Percentiles rank a stretch among this genome's conserved stretches.
Conservation (phyloP, 2,113 vertebrate species). For the Nerophis ophidion region DNA sequence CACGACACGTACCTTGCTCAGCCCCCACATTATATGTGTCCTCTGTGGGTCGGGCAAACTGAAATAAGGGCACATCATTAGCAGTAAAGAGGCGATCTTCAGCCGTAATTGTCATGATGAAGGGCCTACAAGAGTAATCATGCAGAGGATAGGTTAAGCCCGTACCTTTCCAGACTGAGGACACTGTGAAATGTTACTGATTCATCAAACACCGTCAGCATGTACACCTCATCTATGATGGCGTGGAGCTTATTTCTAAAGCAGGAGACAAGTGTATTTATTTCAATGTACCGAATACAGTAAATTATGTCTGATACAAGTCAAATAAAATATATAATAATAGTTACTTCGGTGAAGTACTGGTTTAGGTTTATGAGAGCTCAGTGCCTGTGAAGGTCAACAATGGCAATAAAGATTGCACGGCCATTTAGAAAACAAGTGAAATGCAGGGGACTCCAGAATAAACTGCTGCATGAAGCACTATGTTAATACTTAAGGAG, state of each 20-base stretch:
- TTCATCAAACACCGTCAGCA: slow-evolving; percentile 90
- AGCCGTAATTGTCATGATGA: slow-evolving; percentile 24
- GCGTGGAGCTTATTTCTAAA: slow-evolving; percentile 83
- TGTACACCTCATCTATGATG: slow-evolving; percentile 93
- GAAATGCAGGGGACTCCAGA: slow-evolving; percentile 33
- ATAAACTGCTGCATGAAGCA: slow-evolving; percentile 42
- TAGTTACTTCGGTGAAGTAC: not conserved
- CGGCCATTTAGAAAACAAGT: slow-evolving; percentile 43
- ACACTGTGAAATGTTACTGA: slow-evolving; percentile 80
- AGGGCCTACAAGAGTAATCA: slow-evolving; percentile 21
- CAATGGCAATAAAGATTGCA: slow-evolving; percentile 21
- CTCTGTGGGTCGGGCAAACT: slow-evolving; percentile 93
- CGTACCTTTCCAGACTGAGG: slow-evolving; percentile 84
- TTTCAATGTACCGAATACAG: not conserved
- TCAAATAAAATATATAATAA: slow-evolving; percentile 21
- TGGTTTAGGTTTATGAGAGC: slow-evolving; percentile 46
- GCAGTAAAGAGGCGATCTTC: slow-evolving; percentile 31
- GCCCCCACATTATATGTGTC: slow-evolving; percentile 92
- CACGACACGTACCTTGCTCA: slow-evolving; percentile 81
- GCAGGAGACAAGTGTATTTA: slow-evolving; percentile 6
- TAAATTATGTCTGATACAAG: slow-evolving; percentile 1
- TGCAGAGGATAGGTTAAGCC: slow-evolving; percentile 8
- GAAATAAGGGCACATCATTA: slow-evolving; percentile 47
- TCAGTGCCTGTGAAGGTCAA: slow-evolving; percentile 15
- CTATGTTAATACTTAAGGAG: slow-evolving; percentile 41